Base-by-base conservation (phyloP, 1,140 invertebrate genomes). In the Drosophila pseudoobscura region DNA sequence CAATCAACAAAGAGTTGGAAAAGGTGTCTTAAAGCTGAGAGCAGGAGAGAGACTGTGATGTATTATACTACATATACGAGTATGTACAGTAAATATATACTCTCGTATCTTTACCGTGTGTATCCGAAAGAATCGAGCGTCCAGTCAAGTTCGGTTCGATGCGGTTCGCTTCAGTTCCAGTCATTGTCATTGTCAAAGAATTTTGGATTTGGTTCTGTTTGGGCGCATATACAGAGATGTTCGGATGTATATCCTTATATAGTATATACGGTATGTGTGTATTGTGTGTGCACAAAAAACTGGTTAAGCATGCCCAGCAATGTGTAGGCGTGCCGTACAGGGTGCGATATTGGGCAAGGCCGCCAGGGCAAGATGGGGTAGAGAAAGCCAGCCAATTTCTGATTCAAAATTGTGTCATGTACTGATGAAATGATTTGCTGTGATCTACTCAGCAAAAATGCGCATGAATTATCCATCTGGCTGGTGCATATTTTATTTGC, bases 171-270 rank as follows among this genome's bases (percentile, higher is more conserved):
- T 43, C 45, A 45, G 35, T 17, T 64, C 64, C 71, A 87, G 51
- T 75, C 82, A 80, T 35, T 39, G 80, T 89, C 85, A 89, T 89
- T 87, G 78, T 57, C 62, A 64, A 89, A 87, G 75, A 87, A 80
- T 85, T 84, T 83, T 69, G 45, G 13, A 35, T 64, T 66, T 55
- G 24, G 11, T 53, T 39, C 31, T 24, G n/a, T 46, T 78, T 80
- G 75, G 72, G 59, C 62, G 52, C 63, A 75, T 58, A 78, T 20
- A 63, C 50, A 15, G 22, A 35, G 31, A 35, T 35, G 31, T 11
- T 35, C 6, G 15, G 8, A 39, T 58, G 11, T 50, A 24, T 22
- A 29, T 20, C 20, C 20, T 20, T 49, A 57, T 31, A n/a, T 43
- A 47, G 31, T 26, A 20, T 43, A 46, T 31, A 45, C 53, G 20